Evolutionary conservation across 2,888 invertebrate species (phyloP), one percentile per base, ranked within the genome.

Genomic region (Cerastis rubricosa): DNA sequence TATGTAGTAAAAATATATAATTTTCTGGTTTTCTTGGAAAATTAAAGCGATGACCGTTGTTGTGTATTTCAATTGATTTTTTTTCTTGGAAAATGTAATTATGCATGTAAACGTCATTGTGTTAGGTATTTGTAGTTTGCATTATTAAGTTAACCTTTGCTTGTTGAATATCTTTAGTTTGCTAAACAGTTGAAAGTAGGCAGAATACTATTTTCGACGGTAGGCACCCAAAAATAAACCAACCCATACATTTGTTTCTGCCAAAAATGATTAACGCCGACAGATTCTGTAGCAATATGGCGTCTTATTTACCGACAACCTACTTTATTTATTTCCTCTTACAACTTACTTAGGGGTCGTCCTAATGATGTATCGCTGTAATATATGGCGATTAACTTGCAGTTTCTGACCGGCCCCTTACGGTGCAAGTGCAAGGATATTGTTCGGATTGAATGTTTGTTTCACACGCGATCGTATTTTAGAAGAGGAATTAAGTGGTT

Each of bases 351-450:
- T 86, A 88, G 85, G 90, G 89, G 89, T 76, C 83, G 81, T 87
- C 87, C 90, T 89, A 88, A 89, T 94, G 95, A 95, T 94, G 91
- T 91, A 95, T 93, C 78, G 89, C 29, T 49, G 91, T 93, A 92
- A 94, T 94, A 92, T 91, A 92, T 85, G 89, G 90, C 92, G 93
- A 95, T 96, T 95, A 95, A 95, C 95, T 95, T 95, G 95, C 95
- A 95, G 90, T 94, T 94, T 91, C 90, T 88, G 89, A 86, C 90
- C 90, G 89, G 90, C 91, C 92, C 93, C 91, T 86, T 43, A 77
- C 85, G 78, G 88, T 90, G 93, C 94, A 94, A 93, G 93, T 94
- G 94, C 94, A 94, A 87, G 84, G 80, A 85, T 87, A 86, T 77
- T 80, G 88, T 89, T 43, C 61, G 80, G 89, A 90, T 93, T 87